Base-by-base conservation (phyloP, 2,113 vertebrate genomes). In the Xyliphius kryptos region DNA sequence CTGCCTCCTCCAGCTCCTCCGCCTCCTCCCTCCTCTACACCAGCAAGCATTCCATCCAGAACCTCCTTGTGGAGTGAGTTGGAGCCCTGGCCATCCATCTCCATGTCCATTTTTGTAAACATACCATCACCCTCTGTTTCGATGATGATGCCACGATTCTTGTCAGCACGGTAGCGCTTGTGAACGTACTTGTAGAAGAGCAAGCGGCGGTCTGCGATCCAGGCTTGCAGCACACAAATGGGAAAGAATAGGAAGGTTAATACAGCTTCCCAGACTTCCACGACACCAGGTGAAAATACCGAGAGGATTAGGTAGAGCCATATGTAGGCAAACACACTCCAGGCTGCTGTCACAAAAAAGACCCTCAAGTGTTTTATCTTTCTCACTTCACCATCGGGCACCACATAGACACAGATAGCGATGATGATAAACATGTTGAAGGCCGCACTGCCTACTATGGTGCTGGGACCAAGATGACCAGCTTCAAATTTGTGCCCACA, bases 401-500 rank as follows among this genome's bases (percentile, higher is more conserved):
- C 89, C 56, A 90, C 89, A 1, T 83, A 81, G 52, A 91, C 85
- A 19, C 90, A 91, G 63, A 91, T 69, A 14, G 88, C 90, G 1
- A 91, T 90, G 65, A 91, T 91, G 13, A 91, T 83, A 62, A 91
- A 91, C 90, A 91, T 91, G 81, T 91, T 91, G 74, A 91, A 91
- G 0, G 90, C 90, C 2, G 90, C 90, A 1, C 89, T 91, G 67
- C 90, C 90, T 22, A 91, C 89, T 1, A 91, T 91, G 63, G 90
- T 91, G 79, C 87, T 89, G 37, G 90, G 89, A 5, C 90, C 90
- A 63, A 91, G 78, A 64, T 89, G 6, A 1, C 90, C 90, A 0
- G 88, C 83, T 21, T 90, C 80, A 53, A 91, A 91, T 9, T 84
- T 78, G 66, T 90, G 87, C 10, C 90, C 90, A 0, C 89, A 71